Evolutionary conservation across 2,888 invertebrate species (phyloP), one percentile per base, ranked within the genome.

Genomic region (Napeogenes inachia): DNA sequence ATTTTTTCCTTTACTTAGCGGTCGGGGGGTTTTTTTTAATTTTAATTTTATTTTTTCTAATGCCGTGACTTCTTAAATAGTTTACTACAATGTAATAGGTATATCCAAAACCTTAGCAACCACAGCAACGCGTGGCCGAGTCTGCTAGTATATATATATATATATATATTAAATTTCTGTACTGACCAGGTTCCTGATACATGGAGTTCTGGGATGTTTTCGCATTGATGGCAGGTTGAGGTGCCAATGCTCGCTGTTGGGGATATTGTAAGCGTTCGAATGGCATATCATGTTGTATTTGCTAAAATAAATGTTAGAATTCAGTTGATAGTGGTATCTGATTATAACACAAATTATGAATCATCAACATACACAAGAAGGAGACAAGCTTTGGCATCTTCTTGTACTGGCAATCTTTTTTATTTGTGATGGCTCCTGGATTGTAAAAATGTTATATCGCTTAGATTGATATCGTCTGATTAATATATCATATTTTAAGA

Each of bases 321-420:
- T 57, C 54, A 46, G 13, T 10, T 42, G 8, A 42, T 3, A 10
- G 10, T 10, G 10, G 10, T 42, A 10, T 42, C 42, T 12, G 42
- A 42, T 42, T 46, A 33, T 46, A 21, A 54, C 8, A 42, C 45
- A n/a, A 47, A 32, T 13, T 2, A 6, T 13, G 13, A 54, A n/a
- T n/a, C n/a, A 21, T 2, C 45, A 54, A 71, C 82, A 80, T 68
- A 84, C 83, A 56, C 57, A 66, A 45, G 75, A 71, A 10, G 85
- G 81, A 4, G 84, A 82, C 61, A 84, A 73, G 68, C 85, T 86
- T 65, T 81, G 80, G 66, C 79, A 81, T 80, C 84, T 79, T 73
- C 81, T 75, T 35, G 71, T 70, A 47, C 63, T 64, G 13, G 65
- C 54, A 54, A 59, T 35, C 56, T 72, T 79, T 63, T 73, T 78